Evolutionary conservation across 2,797 vertebrate genomes (phyloP).

Genomic region (Galagoides demidoff): DNA sequence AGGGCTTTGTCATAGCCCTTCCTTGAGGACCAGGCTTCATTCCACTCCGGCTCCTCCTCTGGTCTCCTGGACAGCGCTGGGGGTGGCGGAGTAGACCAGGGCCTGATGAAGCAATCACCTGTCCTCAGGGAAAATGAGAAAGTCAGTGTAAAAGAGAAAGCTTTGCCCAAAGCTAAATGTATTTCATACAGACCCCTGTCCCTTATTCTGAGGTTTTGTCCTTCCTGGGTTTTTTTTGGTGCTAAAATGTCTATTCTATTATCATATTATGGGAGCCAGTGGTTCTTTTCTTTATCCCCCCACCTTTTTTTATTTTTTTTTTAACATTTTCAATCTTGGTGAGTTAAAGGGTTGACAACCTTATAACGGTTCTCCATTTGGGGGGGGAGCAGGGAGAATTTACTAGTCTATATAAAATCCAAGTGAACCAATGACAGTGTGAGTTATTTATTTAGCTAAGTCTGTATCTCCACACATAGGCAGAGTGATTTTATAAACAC

Average conservation of each 20-base stretch:
- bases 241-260: not conserved
- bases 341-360: not conserved
- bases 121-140: not conserved
- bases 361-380: not conserved
- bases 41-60: too few species aligned
- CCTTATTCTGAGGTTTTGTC: not conserved
- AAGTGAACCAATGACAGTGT: not conserved
- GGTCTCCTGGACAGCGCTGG: not conserved
- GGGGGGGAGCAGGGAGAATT: not conserved
- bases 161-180: not conserved
- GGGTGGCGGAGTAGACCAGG: fast-evolving
- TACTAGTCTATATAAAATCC: not conserved
- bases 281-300: not conserved
- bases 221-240: not conserved
- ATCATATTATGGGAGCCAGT: not conserved
- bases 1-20: not conserved
- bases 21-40: not conserved
- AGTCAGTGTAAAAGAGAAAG: not conserved
- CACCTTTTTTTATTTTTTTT: not conserved
- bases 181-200: not conserved
- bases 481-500: not conserved
- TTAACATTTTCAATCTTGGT: not conserved
- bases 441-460: not conserved
- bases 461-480: not conserved
- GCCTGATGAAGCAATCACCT: not conserved